These are phyloP conservation scores for Cichlasoma orientale DNA, from an alignment of 2,797 vertebrate species.

Conservation along the genomic window DNA sequence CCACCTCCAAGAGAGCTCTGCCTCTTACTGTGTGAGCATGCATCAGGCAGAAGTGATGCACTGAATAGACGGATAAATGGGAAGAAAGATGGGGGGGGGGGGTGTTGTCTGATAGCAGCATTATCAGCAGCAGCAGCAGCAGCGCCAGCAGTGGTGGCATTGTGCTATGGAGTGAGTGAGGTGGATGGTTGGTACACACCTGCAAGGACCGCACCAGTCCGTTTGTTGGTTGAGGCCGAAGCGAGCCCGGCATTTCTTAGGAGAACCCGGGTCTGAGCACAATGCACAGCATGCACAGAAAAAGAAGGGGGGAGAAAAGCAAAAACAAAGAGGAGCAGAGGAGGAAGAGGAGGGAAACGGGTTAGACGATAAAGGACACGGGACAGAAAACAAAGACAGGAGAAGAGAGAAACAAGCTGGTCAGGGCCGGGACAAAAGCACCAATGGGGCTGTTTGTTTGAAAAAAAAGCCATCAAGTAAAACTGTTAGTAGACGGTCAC, in stretches of 20 bases:
- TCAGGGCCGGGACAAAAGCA: conserved; percentile 39
- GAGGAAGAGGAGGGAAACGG: not conserved
- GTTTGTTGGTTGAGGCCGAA: conserved; percentile 99
- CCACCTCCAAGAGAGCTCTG: conserved; percentile 14
- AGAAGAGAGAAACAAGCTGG: conserved; percentile 30
- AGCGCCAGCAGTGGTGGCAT: not conserved
- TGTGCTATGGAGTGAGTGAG: conserved; percentile 12
- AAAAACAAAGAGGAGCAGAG: conserved; percentile 13
- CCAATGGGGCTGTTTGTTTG: conserved; percentile 23
- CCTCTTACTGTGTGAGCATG: not conserved
- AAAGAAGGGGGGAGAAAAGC: conserved; percentile 52
- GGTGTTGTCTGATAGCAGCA: not conserved
- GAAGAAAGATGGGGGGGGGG: not conserved
- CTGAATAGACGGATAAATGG: conserved; percentile 28
- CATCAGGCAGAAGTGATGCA: conserved; percentile 43
- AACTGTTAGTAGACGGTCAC: conserved; percentile 61
- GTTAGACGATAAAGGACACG: conserved; percentile 52
- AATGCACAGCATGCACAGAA: conserved; percentile 86
- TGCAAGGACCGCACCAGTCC: conserved; percentile 99
- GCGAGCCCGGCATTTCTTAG: conserved; percentile 99
- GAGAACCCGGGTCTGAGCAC: conserved; percentile 96
- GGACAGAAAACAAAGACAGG: conserved; percentile 45
- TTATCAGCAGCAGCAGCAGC: too few relatives aligned
- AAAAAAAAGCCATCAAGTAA: conserved; percentile 28
- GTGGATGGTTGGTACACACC: conserved; percentile 89